Evolutionary conservation across 2,888 invertebrate species (phyloP).

Genomic region (Melolontha melolontha): DNA sequence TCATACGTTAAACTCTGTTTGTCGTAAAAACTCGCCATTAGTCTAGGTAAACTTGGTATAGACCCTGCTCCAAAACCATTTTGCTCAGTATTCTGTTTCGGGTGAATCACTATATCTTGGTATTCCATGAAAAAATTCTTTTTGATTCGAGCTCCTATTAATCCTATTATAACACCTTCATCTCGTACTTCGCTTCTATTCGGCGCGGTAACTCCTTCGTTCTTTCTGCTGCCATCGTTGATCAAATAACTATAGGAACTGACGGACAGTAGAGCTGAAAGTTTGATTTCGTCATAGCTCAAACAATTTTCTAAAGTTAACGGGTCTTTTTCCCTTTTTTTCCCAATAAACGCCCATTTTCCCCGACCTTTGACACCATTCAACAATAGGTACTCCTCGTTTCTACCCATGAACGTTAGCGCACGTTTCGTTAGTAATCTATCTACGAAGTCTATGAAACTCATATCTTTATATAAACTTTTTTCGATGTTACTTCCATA

Average conservation of each 20-base stretch:
- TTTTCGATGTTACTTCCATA: conserved; percentile 55
- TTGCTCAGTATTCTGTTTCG: conserved; percentile 66
- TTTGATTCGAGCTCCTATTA: conserved; percentile 67
- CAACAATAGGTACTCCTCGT: conserved; percentile 53
- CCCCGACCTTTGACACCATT: conserved; percentile 65
- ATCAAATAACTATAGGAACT: conserved; percentile 71
- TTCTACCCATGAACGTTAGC: conserved; percentile 63
- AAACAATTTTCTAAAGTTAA: conserved; percentile 66
- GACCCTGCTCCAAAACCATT: conserved; percentile 65
- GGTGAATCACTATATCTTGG: conserved; percentile 67
- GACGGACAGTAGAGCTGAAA: conserved; percentile 69
- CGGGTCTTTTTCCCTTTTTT: conserved; percentile 64
- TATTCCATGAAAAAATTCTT: conserved; percentile 68
- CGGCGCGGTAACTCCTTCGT: conserved; percentile 65
- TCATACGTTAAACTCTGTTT: conserved; percentile 47
- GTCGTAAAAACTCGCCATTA: conserved; percentile 58
- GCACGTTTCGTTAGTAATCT: conserved; percentile 69
- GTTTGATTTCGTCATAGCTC: conserved; percentile 72
- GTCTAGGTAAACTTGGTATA: conserved; percentile 45
- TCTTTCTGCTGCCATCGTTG: conserved; percentile 70
- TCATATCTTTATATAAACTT: conserved; percentile 64
- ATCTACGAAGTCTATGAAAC: conserved; percentile 66
- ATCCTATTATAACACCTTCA: conserved; percentile 67
- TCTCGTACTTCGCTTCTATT: conserved; percentile 63
- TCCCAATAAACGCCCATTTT: conserved; percentile 70